phyloP scores from a whole-genome alignment of 2,113 vertebrate species.

The Pao palembangensis region DNA sequence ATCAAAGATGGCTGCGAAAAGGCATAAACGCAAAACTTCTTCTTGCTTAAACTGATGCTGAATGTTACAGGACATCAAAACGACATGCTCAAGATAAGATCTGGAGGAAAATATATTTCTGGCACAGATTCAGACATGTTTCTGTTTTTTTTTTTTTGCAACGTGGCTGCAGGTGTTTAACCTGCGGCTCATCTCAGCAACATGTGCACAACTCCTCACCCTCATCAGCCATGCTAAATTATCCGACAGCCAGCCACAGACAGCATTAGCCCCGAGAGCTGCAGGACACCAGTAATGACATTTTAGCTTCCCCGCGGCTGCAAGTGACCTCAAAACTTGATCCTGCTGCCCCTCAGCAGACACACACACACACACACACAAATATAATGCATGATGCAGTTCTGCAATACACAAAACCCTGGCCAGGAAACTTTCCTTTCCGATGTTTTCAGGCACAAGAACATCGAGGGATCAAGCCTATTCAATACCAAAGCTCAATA shows the following conservation, averaged over 20 bases:
- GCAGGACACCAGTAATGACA: conserved; percentile 48
- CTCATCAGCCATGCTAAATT: conserved; percentile 42
- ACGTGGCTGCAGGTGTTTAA: conserved; percentile 12
- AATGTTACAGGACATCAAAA: background rate
- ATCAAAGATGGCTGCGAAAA: no score
- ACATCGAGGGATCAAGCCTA: conserved; percentile 25
- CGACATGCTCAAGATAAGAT: background rate
- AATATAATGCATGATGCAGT: conserved; percentile 6
- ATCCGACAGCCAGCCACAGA: conserved; percentile 30
- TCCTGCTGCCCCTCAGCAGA: background rate
- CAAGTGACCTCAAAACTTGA: conserved; percentile 35
- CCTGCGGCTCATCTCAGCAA: conserved; percentile 15
- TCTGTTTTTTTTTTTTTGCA: background rate
- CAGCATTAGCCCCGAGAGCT: conserved; percentile 27
- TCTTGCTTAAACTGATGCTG: no score
- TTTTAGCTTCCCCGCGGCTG: conserved; percentile 59
- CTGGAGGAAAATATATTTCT: background rate
- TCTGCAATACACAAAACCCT: background rate
- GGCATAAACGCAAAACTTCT: no score
- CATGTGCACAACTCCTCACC: conserved; percentile 5
- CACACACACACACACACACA: background rate
- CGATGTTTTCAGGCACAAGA: conserved; percentile 12
- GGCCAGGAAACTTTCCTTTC: background rate
- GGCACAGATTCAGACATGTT: background rate
- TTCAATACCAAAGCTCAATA: conserved; percentile 47